These are phyloP conservation scores for Engraulis encrasicolus DNA, from an alignment of 2,113 vertebrate genomes.

Conservation along the genomic window DNA sequence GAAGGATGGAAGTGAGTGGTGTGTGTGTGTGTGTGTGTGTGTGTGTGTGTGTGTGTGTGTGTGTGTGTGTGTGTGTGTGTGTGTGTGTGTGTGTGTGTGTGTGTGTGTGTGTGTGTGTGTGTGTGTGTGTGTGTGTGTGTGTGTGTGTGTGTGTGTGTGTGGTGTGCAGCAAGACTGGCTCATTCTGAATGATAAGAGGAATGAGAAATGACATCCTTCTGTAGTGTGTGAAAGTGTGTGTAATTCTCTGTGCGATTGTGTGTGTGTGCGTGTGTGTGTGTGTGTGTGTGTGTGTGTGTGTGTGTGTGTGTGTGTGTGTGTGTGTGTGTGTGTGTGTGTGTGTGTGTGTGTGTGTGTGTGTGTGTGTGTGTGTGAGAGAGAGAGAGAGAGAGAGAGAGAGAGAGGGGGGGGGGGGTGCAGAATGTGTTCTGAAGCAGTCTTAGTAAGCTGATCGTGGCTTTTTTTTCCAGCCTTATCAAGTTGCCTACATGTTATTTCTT, in stretches of 20 bases:
- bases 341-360: neutral
- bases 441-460: neutral
- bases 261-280: neutral
- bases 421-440: conserved; percentile 3
- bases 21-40: neutral
- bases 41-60: neutral
- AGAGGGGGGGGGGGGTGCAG: neutral
- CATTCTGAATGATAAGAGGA: too few relatives aligned
- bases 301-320: neutral
- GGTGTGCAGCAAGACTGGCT: too few relatives aligned
- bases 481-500: neutral
- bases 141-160: conserved; percentile 1
- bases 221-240: neutral
- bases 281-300: conserved; percentile 12
- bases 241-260: neutral
- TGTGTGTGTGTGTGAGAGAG: conserved; percentile 24
- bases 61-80: conserved; percentile 9
- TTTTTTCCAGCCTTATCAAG: neutral
- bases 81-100: neutral
- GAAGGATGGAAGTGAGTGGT: too few relatives aligned
- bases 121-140: neutral
- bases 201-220: neutral
- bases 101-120: neutral
- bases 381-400: conserved; percentile 8
- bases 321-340: neutral